Base-by-base conservation (phyloP, 2,113 vertebrate genomes). In the Rhinichthys klamathensis region DNA sequence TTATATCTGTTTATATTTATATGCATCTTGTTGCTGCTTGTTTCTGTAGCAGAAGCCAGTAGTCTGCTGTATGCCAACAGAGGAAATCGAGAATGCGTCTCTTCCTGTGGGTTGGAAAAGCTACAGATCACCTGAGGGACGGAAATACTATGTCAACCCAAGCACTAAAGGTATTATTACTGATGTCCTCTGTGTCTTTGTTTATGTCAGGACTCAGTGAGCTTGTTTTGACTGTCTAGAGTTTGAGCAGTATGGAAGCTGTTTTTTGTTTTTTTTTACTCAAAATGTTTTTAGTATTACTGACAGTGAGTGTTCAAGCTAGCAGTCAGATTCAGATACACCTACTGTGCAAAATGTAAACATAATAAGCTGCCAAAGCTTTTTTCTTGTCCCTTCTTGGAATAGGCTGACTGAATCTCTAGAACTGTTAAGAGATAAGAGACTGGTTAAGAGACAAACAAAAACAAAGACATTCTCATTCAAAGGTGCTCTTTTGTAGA, bases 131-230 rank as follows among this genome's bases (percentile, higher is more conserved):
- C 89, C 91, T 2, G 90, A 92, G 70, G 92, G 90, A 16, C 86
- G 49, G n/a, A 58, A 75, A 16, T 91, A 92, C 44, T 90, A 91
- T 49, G 89, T 91, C 89, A 92, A 92, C 89, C 85, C 85, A 80
- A 87, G 38, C 89, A 92, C 90, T 63, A 90, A 91, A 91, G 93
- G 93, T 94, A 83, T 86, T 94, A 83, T 86, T 83, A 15, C 75
- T 80, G 27, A n/a, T 65, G 4, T 23, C 51, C 6, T 54, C 6
- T 44, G n/a, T 38, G 67, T 70, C 38, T 41, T 11, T 46, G 6
- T 44, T 4, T 44, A 10, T 41, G 18, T 44, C 63, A 30, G 30
- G 30, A 30, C 30, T 30, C 30, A 46, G 32, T 51, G 21, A 56
- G 18, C 51, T 56, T 49, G 46, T 27, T 76, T 30, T 78, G 30